Conservation (phyloP, 1,140 invertebrate species). For the Schlechtendalia chinensis region DNA sequence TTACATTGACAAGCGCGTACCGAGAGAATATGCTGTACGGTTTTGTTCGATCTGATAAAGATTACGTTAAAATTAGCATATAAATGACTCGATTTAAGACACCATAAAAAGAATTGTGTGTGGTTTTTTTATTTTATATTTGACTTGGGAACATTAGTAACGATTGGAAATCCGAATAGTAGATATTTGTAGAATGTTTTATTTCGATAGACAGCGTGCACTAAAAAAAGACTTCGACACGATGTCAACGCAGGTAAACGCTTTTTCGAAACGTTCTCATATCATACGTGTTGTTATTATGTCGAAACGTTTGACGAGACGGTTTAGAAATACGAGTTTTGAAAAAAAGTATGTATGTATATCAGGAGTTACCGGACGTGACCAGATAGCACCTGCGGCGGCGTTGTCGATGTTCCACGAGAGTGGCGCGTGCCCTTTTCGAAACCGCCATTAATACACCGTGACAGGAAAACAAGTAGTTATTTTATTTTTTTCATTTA, state of each 20-base stretch:
- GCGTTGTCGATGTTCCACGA: not conserved
- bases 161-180: not conserved
- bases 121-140: not conserved
- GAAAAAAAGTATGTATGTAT: slow-evolving; percentile 11
- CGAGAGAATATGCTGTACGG: not conserved
- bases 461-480: slow-evolving; percentile 17
- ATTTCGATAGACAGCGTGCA: not conserved
- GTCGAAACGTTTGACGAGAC: not conserved
- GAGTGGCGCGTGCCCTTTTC: slow-evolving; percentile 43
- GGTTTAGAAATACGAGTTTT: not conserved
- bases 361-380: slow-evolving; percentile 36
- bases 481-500: slow-evolving; percentile 14
- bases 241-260: too few relatives aligned
- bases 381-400: slow-evolving; percentile 25
- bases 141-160: not conserved
- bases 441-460: slow-evolving; percentile 34
- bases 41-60: not conserved
- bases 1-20: not conserved
- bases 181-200: not conserved
- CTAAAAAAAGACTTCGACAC: too few relatives aligned
- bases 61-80: not conserved
- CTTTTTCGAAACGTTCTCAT: too few relatives aligned
- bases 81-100: not conserved
- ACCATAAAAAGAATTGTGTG: not conserved
- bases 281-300: not conserved